These are phyloP conservation scores for Acanthurus tractus DNA, from an alignment of 2,797 vertebrate genomes.

Conservation along the genomic window DNA sequence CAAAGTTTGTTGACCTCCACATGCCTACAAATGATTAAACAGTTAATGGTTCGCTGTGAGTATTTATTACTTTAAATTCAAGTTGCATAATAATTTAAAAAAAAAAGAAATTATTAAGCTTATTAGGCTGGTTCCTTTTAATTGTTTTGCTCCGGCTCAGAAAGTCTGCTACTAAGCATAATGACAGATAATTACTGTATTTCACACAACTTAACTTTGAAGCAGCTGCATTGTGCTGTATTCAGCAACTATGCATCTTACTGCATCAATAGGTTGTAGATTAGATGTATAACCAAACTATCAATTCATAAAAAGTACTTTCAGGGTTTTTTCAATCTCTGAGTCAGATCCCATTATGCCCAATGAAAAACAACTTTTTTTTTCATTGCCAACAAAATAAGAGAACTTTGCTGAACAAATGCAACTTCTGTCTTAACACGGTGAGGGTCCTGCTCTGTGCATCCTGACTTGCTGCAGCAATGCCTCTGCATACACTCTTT, in stretches of 20 bases:
- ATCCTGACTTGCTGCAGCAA: neutral
- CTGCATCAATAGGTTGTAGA: neutral
- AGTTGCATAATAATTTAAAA: too few relatives aligned
- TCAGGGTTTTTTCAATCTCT: neutral
- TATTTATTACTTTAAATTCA: neutral
- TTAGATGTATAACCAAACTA: neutral
- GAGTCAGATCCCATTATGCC: neutral
- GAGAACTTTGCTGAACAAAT: constrained; percentile 6
- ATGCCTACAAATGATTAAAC: neutral
- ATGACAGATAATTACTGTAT: constrained; percentile 41
- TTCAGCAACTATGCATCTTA: neutral
- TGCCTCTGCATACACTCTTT: neutral
- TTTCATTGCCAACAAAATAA: constrained; percentile 12
- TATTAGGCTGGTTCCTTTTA: neutral
- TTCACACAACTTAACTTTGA: constrained; percentile 1
- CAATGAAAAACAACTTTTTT: neutral
- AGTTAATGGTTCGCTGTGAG: neutral
- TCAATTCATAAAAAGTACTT: neutral
- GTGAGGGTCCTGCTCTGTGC: constrained; percentile 10
- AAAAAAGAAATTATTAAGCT: too few relatives aligned
- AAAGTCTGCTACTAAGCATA: constrained; percentile 18
- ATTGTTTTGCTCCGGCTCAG: neutral
- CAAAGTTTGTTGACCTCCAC: neutral
- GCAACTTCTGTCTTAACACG: constrained; percentile 2
- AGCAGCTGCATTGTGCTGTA: too few relatives aligned